Evolutionary conservation across 2,888 invertebrate species (phyloP).

Genomic region (Pomacea canaliculata): DNA sequence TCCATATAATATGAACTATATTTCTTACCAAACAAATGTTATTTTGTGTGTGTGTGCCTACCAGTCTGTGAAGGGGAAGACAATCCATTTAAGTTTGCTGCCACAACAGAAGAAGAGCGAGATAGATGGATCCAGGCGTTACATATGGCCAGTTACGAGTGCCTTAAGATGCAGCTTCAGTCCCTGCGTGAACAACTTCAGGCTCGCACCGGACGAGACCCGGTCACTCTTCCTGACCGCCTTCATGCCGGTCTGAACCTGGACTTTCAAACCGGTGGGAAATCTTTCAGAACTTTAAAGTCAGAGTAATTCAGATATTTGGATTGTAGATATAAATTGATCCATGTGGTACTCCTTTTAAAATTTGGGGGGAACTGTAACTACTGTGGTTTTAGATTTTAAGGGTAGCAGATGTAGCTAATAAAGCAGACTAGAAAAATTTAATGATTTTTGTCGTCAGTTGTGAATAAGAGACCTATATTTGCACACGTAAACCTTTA

Average conservation of each 20-base stretch:
- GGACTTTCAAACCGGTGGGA: conserved; percentile 49
- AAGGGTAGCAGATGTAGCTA: background rate
- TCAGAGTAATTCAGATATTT: no score
- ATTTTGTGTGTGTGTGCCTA: no score
- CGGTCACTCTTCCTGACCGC: conserved; percentile 48
- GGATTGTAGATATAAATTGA: no score
- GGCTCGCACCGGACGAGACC: conserved; percentile 63
- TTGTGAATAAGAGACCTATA: no score
- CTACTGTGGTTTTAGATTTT: background rate
- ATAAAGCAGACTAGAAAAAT: no score
- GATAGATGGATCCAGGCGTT: conserved; percentile 89
- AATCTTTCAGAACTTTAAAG: conserved; percentile 1
- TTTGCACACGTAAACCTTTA: no score
- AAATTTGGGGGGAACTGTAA: no score
- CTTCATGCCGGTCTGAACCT: conserved; percentile 52
- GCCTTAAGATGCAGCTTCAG: conserved; percentile 81
- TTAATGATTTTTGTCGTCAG: no score
- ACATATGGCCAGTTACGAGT: conserved; percentile 86
- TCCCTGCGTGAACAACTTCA: conserved; percentile 68
- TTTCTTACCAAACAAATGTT: no score
- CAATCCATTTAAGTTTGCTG: conserved; percentile 83
- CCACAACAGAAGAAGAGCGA: conserved; percentile 84
- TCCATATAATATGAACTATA: no score
- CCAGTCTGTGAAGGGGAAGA: conserved; percentile 76
- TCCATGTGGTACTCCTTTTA: no score